A percentile compares a stretch with the other conserved stretches of the same genome.
These are phyloP conservation scores for Calyptomena viridis DNA, from an alignment of 2,113 vertebrate species.

Conservation along the genomic window DNA sequence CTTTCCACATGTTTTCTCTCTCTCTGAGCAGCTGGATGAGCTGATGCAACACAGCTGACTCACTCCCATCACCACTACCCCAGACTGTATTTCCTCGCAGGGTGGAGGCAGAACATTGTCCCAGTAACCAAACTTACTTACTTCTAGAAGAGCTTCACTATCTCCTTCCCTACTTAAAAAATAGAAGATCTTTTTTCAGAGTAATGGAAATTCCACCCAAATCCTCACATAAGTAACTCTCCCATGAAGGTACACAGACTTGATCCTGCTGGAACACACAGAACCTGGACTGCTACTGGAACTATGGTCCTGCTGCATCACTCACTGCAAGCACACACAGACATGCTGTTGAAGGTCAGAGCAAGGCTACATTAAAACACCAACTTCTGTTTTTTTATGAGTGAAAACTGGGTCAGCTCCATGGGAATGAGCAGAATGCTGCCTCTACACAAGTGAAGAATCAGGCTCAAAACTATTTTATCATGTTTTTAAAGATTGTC, in stretches of 20 bases:
- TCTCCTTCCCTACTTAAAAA: not conserved
- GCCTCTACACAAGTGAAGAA: not conserved
- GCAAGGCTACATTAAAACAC: not conserved
- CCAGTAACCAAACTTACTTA: not conserved
- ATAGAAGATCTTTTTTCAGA: not conserved
- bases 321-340: not conserved
- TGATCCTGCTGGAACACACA: rapidly evolving
- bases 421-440: not conserved
- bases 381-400: rapidly evolving
- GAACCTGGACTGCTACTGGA: not conserved
- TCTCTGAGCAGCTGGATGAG: not conserved
- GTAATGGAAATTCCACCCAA: not conserved
- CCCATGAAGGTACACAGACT: not conserved
- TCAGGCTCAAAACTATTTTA: not conserved
- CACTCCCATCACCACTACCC: not conserved
- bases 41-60: not conserved
- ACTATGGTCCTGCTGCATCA: rapidly evolving
- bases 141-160: not conserved
- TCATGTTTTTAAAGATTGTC: not conserved
- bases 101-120: not conserved
- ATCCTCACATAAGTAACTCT: not conserved
- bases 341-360: rapidly evolving
- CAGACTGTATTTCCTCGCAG: not conserved
- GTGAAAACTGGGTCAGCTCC: not conserved
- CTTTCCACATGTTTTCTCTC: not conserved